Conservation (phyloP, 2,888 invertebrate genomes). For the Ptycholaimellus sp. region DNA sequence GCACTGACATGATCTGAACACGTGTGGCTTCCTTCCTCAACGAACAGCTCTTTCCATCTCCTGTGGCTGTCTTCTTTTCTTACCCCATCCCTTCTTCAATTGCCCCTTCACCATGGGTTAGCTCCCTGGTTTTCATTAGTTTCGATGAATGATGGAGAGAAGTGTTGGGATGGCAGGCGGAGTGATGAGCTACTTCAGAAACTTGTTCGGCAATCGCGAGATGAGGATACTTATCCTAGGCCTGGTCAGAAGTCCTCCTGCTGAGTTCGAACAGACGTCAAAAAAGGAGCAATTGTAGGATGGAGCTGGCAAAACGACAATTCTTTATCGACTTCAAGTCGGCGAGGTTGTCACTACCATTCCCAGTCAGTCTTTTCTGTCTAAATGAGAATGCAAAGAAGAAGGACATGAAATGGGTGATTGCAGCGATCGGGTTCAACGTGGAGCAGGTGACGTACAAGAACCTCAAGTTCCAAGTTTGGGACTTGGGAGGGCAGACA, state of each 20-base stretch:
- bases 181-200: slow-evolving; percentile 74
- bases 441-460: slow-evolving; percentile 93
- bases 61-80: too few relatives aligned
- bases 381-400: not conserved
- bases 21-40: too few relatives aligned
- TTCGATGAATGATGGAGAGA: too few relatives aligned
- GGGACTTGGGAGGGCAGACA: slow-evolving; percentile 91
- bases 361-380: slow-evolving; percentile 23
- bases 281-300: too few relatives aligned
- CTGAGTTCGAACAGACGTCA: too few relatives aligned
- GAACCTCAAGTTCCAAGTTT: slow-evolving; percentile 79
- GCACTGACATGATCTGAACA: too few relatives aligned
- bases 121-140: too few relatives aligned
- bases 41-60: too few relatives aligned
- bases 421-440: slow-evolving; percentile 85
- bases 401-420: not conserved
- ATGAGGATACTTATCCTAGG: slow-evolving; percentile 33
- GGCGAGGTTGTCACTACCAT: slow-evolving; percentile 93
- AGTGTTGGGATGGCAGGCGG: slow-evolving; percentile 66
- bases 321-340: slow-evolving; percentile 74
- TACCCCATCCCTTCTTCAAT: too few relatives aligned
- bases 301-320: slow-evolving; percentile 56
- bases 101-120: too few relatives aligned
- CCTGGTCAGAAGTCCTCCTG: slow-evolving; percentile 29
- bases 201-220: slow-evolving; percentile 39